Evolutionary conservation across 2,113 vertebrate species (phyloP), one percentile per base, ranked within the genome.

Genomic region (Plecturocebus donacophilus): DNA sequence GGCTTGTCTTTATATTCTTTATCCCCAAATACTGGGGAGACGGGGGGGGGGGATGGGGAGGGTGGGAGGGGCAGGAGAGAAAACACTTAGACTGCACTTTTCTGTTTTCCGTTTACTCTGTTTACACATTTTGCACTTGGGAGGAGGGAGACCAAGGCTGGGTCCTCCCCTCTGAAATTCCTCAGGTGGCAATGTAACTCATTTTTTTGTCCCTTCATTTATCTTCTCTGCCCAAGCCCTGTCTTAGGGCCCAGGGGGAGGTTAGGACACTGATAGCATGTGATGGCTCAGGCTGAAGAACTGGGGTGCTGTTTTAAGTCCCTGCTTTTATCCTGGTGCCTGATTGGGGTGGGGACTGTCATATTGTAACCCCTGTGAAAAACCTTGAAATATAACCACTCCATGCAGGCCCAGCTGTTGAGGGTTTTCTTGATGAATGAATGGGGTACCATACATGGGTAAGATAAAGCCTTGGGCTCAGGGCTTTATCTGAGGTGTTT

Each of bases 71-170:
- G 17, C 87, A 97, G 90, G 75, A 83, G 40, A 96, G 64, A 92
- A 90, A 94, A 91, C 96, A 97, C 77, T 79, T 92, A 96, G 87
- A 98, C 87, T 96, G 98, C 98, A 98, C 98, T 98, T 98, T 97
- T 97, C 87, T 96, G 89, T 95, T 97, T 94, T 92, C 90, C 0
- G 54, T 97, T 97, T 92, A 97, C 96, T 92, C 93, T 98, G 98
- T 98, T 98, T 98, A 98, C 98, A 98, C 84, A 95, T 96, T 98
- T 98, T 98, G 97, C 97, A 97, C 97, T 97, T 96, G 97, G 94
- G 97, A 97, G 88, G 94, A 97, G 92, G 92, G 95, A 96, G 90
- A 84, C 87, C 77, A 96, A 92, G 91, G 95, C 76, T 95, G 95
- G 89, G 92, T 96, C 95, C 93, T 97, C 90, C 95, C 95, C 75